phyloP scores from a whole-genome alignment of 2,113 vertebrate genomes.

The Brachypteracias leptosomus region DNA sequence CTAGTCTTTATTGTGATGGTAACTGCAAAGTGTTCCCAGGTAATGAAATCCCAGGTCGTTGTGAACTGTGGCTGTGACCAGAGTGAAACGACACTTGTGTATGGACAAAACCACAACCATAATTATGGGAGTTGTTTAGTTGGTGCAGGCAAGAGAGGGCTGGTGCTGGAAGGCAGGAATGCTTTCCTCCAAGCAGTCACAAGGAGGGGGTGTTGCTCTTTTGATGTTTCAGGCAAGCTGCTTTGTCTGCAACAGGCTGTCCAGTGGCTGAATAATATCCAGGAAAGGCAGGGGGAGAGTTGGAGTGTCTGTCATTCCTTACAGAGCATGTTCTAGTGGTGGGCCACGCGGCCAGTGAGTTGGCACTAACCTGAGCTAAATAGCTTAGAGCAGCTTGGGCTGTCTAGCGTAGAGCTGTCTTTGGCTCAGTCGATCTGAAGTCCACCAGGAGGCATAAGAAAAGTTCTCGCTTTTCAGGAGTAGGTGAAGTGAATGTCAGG shows the following conservation, averaged over 20 bases:
- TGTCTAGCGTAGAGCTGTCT: background rate
- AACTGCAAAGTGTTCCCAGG: background rate
- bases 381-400: background rate
- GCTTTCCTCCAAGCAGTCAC: conserved; percentile 13
- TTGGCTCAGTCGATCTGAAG: background rate
- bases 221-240: background rate
- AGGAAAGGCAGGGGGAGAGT: background rate
- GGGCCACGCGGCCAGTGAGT: background rate
- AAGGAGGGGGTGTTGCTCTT: conserved; percentile 48
- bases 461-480: background rate
- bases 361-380: background rate
- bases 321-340: background rate
- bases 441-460: background rate
- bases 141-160: background rate
- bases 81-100: background rate
- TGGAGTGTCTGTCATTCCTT: rapidly evolving
- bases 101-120: background rate
- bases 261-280: background rate
- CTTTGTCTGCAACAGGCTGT: background rate
- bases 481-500: background rate
- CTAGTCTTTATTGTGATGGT: background rate
- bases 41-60: background rate
- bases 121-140: background rate
- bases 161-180: background rate
- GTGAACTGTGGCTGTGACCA: background rate